Evolutionary conservation across 2,113 vertebrate genomes (phyloP).

Genomic region (Oceanodroma tethys): DNA sequence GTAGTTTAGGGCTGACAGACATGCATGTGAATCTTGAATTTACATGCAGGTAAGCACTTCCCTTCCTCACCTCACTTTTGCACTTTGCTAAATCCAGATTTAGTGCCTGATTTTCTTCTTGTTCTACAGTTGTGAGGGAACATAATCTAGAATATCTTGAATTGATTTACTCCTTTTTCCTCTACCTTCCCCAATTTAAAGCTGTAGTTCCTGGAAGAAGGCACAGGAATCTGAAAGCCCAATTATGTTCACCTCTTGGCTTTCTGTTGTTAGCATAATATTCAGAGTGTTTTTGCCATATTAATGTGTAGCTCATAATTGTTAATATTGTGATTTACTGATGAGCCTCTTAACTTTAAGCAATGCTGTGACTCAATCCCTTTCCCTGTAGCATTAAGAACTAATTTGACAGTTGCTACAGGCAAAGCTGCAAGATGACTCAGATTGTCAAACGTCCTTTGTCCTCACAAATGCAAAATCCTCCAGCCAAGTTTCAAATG

Average conservation of each 20-base stretch:
- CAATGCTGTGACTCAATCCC: conserved; percentile 46
- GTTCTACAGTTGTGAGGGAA: neutral
- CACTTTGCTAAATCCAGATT: neutral
- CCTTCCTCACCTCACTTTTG: neutral
- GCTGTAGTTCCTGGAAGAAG: neutral
- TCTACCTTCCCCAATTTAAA: neutral
- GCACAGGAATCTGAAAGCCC: neutral
- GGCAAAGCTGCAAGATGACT: conserved; percentile 63
- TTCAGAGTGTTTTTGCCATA: neutral
- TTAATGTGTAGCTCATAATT: conserved; percentile 34
- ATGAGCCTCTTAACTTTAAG: conserved; percentile 55
- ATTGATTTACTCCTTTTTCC: neutral
- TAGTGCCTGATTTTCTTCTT: neutral
- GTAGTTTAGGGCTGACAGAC: neutral
- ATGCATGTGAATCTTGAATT: neutral
- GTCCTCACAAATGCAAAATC: conserved; percentile 58
- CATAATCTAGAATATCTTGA: neutral
- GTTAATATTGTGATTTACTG: conserved; percentile 53
- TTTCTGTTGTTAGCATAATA: conserved; percentile 19
- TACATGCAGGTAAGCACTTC: neutral
- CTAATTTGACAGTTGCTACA: conserved; percentile 71
- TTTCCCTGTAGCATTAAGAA: conserved; percentile 61
- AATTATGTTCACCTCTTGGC: neutral
- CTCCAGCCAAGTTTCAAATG: conserved; percentile 41
- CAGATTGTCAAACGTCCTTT: conserved; percentile 70